Percentiles rank a stretch among this genome's conserved stretches.
Conservation (phyloP, 2,797 vertebrate species). For the Heliangelus exortis region DNA sequence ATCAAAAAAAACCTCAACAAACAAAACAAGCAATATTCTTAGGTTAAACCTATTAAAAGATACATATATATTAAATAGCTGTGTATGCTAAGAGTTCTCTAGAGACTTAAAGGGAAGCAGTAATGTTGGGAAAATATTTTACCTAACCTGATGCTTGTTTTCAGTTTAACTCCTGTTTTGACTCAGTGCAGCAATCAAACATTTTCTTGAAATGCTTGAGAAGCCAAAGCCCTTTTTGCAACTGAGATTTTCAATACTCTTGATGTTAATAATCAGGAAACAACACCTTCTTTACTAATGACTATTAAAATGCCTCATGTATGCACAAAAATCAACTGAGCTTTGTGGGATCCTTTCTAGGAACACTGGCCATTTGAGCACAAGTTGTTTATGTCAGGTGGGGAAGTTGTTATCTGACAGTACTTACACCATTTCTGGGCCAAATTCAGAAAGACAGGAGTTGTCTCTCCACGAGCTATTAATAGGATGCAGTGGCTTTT, state of each 20-base stretch:
- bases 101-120: not conserved
- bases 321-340: not conserved
- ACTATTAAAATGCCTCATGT: not conserved
- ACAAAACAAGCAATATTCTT: not conserved
- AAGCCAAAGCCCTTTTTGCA: not conserved
- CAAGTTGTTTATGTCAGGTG: conserved; percentile 32
- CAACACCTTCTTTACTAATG: not conserved
- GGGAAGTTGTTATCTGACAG: conserved; percentile 14
- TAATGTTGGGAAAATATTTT: not conserved
- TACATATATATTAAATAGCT: not conserved
- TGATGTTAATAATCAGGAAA: conserved; percentile 16
- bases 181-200: not conserved
- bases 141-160: not conserved
- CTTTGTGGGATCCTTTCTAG: not conserved
- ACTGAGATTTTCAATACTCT: not conserved
- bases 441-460: conserved; percentile 25
- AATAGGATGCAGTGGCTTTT: not conserved
- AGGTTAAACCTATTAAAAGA: not conserved
- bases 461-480: not conserved
- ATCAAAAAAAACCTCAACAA: not conserved
- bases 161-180: not conserved
- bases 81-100: not conserved
- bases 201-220: not conserved
- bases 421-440: not conserved
- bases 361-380: conserved; percentile 27